These are phyloP conservation scores for Scaeva pyrastri DNA, from an alignment of 2,888 invertebrate genomes.

Conservation along the genomic window DNA sequence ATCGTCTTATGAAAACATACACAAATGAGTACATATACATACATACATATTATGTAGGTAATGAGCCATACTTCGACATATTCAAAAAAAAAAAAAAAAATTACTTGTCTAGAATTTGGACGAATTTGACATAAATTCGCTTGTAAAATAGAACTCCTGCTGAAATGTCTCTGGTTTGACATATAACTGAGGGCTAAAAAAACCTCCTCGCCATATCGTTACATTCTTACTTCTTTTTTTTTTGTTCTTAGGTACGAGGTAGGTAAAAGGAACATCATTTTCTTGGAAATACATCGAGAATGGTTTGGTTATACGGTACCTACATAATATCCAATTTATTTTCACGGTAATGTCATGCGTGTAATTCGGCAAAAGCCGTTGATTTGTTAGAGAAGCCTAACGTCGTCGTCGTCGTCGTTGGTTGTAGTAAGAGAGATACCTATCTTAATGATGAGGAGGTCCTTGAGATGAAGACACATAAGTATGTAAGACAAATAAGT, in stretches of 20 bases:
- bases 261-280: neutral
- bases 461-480: conserved; percentile 5
- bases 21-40: neutral
- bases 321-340: conserved; percentile 35
- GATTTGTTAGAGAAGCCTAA: conserved; percentile 41
- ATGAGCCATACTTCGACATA: conserved; percentile 16
- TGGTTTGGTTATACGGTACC: neutral
- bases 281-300: neutral
- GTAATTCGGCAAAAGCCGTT: conserved; percentile 33
- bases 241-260: too few species aligned
- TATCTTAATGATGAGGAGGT: conserved; percentile 20
- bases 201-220: neutral
- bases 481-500: neutral
- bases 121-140: neutral
- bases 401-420: too few species aligned
- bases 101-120: neutral
- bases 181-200: neutral
- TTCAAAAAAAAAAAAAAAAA: neutral
- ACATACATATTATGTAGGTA: too few species aligned
- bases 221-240: neutral
- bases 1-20: conserved; percentile 6
- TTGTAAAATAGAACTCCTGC: neutral
- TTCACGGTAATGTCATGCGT: conserved; percentile 43
- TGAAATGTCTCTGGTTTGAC: neutral
- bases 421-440: conserved; percentile 18